Conservation (phyloP, 2,113 vertebrate species). For the Carollia perspicillata region DNA sequence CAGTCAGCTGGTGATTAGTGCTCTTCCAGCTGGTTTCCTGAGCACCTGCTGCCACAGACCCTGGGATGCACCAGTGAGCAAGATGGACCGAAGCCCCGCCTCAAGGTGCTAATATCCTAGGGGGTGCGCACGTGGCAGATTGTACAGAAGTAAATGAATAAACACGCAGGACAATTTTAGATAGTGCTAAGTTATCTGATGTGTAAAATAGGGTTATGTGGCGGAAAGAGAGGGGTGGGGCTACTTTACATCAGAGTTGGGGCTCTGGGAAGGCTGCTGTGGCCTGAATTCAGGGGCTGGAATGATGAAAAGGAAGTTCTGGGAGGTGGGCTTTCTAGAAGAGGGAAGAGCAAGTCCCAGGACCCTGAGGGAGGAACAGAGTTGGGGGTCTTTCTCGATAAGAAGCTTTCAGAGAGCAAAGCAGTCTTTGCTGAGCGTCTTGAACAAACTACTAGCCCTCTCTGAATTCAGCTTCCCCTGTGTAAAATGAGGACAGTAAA, state of each 20-base stretch:
- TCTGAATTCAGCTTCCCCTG: not conserved
- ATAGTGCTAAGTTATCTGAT: not conserved
- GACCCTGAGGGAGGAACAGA: not conserved
- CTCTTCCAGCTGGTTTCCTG: not conserved
- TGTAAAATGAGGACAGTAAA: not conserved
- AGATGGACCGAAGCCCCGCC: not conserved
- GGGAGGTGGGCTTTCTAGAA: not conserved
- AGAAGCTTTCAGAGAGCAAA: not conserved
- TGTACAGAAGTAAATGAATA: rapidly evolving
- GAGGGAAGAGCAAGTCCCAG: not conserved
- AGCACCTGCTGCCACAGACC: not conserved
- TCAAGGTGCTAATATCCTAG: rapidly evolving
- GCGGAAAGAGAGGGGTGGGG: not conserved
- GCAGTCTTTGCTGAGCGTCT: not conserved
- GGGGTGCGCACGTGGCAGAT: not conserved
- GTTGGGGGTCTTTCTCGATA: not conserved
- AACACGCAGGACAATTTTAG: not conserved
- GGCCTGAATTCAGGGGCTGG: not conserved
- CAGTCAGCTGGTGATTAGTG: rapidly evolving
- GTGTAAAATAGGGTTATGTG: not conserved
- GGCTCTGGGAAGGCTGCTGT: not conserved
- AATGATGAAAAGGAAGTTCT: not conserved
- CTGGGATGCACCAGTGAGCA: not conserved
- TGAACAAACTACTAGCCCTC: not conserved
- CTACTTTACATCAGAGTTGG: not conserved